Evolutionary conservation across 2,113 vertebrate species (phyloP).

Genomic region (Apus apus): DNA sequence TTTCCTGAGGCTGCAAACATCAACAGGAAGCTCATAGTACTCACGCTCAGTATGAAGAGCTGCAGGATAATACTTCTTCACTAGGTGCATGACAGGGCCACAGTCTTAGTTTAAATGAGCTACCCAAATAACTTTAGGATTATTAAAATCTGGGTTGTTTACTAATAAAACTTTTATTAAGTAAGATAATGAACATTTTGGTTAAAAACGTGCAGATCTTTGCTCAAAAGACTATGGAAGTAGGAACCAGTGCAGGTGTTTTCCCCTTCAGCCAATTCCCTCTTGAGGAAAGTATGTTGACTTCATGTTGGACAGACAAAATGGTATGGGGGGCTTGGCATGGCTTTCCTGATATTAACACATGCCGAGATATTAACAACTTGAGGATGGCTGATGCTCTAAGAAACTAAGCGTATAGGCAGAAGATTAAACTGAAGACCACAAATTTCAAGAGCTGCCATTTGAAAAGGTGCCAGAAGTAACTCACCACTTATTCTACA

Average conservation of each 20-base stretch:
- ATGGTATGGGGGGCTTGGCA: neutral
- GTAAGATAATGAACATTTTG: neutral
- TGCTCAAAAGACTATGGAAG: neutral
- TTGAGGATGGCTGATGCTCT: neutral
- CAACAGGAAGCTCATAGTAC: conserved; percentile 9
- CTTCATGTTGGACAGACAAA: neutral
- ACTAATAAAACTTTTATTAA: neutral
- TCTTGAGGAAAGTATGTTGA: neutral
- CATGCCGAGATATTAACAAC: neutral
- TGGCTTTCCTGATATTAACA: neutral
- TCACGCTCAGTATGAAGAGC: neutral
- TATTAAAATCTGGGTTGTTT: neutral
- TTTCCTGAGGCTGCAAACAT: conserved; percentile 3
- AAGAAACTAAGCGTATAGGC: neutral
- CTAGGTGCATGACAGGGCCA: neutral
- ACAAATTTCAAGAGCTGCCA: conserved; percentile 42
- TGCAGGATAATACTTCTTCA: neutral
- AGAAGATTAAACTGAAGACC: neutral
- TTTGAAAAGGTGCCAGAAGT: conserved; percentile 49
- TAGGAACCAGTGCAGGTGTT: neutral
- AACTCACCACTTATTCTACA: conserved; percentile 40
- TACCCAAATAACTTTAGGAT: neutral
- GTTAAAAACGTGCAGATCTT: neutral
- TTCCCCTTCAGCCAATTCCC: neutral
- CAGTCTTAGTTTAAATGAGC: neutral